Evolutionary conservation across 1,140 invertebrate species (phyloP), one percentile per base, ranked within the genome.

Genomic region (Lucilia sericata): DNA sequence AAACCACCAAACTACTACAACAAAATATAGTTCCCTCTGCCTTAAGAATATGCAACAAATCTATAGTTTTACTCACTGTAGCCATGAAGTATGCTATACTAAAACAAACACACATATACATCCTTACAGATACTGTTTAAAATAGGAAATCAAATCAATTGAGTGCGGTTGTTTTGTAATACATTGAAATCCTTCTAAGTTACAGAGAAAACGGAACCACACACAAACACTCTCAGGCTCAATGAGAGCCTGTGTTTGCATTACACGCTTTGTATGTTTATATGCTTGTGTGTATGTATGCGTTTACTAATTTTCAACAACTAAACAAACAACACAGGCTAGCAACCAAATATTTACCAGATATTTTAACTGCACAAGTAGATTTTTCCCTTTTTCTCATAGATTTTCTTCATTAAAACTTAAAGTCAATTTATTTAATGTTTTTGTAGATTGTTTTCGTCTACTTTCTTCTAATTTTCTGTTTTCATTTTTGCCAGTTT

Each of bases 81-180:
- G 21, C 55, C 1, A 70, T 21, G 65, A 12, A 70, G 76, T 80
- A 80, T 80, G 76, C 21, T 17, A 47, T 49, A 49, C 8, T 25
- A 19, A 51, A 49, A 17, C 42, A 49, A 5, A 19, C 75, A 78
- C 36, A 78, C 34, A 36, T 17, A 42, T 19, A 76, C 2, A 42
- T 19, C 13, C 74, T 14, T 19, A 47, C 75, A 8, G 5, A 47
- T 19, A 78, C 21, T 51, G 76, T 80, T 80, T 80, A 49, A 42
- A 21, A 80, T 21, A 80, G 76, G 76, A 80, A 80, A 80, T 80
- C 76, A 80, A 80, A 80, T 80, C 76, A 80, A 80, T 80, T 80
- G 76, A 49, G 47, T 80, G 76, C 21, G 76, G 76, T 80, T 80
- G 17, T 25, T 49, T 49, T 47, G 17, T 42, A n/a, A 80, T 80